phyloP scores from a whole-genome alignment of 1,140 invertebrate species.

The Dolichoris vasculosae region DNA sequence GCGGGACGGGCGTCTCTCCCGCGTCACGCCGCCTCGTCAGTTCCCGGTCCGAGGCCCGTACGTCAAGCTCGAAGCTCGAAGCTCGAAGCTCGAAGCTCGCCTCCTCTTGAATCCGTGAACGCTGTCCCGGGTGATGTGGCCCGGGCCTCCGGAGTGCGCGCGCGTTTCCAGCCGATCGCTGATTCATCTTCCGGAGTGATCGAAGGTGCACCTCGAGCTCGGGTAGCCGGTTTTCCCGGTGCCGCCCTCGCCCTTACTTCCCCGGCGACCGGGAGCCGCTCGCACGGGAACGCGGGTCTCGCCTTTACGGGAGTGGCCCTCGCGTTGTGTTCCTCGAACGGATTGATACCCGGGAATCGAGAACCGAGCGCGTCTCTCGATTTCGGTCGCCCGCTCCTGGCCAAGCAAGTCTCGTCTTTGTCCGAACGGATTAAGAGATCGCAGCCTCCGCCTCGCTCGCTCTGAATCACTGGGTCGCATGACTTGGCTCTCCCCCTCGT shows the following conservation, averaged over 20 bases:
- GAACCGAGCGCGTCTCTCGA: neutral
- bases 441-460: neutral
- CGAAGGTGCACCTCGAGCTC: neutral
- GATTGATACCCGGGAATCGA: no score
- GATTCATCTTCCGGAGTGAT: no score
- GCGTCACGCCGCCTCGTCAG: slow-evolving; percentile 21
- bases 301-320: no score
- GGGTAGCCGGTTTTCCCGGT: neutral
- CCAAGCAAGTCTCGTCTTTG: neutral
- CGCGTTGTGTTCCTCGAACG: no score
- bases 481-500: neutral
- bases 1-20: slow-evolving; percentile 58
- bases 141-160: neutral
- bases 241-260: no score
- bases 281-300: no score
- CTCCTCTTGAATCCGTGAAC: neutral
- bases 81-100: neutral
- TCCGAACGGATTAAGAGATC: neutral
- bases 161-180: neutral
- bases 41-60: slow-evolving; percentile 10
- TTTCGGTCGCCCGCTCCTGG: neutral
- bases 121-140: neutral
- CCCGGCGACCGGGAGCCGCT: no score
- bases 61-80: slow-evolving; percentile 11
- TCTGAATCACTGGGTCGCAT: slow-evolving; percentile 23